Percentiles rank a stretch among this genome's conserved stretches.
These are phyloP conservation scores for Rhodeus uyekii DNA, from an alignment of 2,797 vertebrate species.

Conservation along the genomic window DNA sequence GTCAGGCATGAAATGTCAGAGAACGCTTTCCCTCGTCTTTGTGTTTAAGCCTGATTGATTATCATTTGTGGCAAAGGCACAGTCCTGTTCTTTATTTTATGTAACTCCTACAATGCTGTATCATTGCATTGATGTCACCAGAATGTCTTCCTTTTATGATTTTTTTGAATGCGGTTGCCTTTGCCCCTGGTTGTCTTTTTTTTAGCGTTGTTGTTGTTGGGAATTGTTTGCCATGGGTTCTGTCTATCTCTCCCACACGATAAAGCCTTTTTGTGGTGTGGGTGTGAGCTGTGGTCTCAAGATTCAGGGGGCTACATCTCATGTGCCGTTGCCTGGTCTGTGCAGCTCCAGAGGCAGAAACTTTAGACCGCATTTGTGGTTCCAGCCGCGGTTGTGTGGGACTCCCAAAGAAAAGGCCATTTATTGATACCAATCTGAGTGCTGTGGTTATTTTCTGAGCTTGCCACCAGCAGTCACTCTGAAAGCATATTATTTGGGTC, in stretches of 20 bases:
- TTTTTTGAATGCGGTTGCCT: slow-evolving; percentile 53
- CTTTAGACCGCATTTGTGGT: slow-evolving; percentile 62
- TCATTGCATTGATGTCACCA: slow-evolving; percentile 35
- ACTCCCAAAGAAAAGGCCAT: slow-evolving; percentile 55
- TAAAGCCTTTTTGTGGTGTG: slow-evolving; percentile 63
- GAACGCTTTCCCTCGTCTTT: slow-evolving; percentile 50
- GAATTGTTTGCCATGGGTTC: slow-evolving; percentile 63
- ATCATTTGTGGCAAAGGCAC: slow-evolving; percentile 58
- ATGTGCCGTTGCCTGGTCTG: slow-evolving; percentile 46
- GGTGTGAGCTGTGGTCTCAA: slow-evolving; percentile 53
- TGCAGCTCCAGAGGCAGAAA: slow-evolving; percentile 60
- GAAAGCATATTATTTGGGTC: slow-evolving; percentile 16
- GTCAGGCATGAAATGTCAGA: slow-evolving; percentile 62
- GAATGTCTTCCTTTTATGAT: slow-evolving; percentile 38
- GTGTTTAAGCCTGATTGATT: slow-evolving; percentile 64
- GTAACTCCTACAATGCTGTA: slow-evolving; percentile 49
- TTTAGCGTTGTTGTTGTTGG: slow-evolving; percentile 53
- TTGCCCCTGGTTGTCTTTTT: slow-evolving; percentile 46
- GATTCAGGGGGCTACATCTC: slow-evolving; percentile 43
- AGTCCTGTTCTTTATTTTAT: slow-evolving; percentile 51
- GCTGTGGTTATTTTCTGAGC: slow-evolving; percentile 53
- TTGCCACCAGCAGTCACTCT: slow-evolving; percentile 32
- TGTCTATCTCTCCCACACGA: slow-evolving; percentile 60
- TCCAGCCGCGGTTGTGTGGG: slow-evolving; percentile 60
- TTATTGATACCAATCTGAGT: slow-evolving; percentile 66